Percentiles rank a stretch among this genome's conserved stretches.
Conservation (phyloP, 2,113 vertebrate genomes). For the Rana temporaria region DNA sequence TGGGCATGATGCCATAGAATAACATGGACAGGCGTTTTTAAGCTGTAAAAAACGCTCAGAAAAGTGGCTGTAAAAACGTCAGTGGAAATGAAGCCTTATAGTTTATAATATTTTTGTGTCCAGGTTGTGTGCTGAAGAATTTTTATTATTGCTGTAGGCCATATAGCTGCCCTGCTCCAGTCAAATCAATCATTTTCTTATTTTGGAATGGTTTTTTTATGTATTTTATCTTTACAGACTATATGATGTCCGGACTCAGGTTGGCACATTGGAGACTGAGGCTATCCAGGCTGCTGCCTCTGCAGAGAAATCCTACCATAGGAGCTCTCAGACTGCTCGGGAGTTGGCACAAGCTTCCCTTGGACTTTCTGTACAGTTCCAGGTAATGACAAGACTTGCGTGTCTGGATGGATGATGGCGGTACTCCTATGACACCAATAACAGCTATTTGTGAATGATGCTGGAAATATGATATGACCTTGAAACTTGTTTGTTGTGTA, state of each 20-base stretch:
- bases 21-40: no score
- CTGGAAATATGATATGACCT: background rate
- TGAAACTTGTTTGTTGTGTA: background rate
- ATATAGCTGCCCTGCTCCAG: no score
- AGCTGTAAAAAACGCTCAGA: no score
- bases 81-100: no score
- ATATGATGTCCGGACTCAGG: slow-evolving; percentile 61
- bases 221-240: slow-evolving; percentile 61
- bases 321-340: slow-evolving; percentile 64
- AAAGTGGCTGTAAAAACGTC: no score
- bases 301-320: slow-evolving; percentile 68
- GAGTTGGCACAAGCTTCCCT: background rate
- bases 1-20: no score
- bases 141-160: no score
- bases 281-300: slow-evolving; percentile 47
- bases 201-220: no score
- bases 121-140: no score
- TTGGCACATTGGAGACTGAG: slow-evolving; percentile 64
- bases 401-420: background rate
- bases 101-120: no score
- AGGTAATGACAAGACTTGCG: slow-evolving; percentile 14
- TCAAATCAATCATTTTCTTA: no score
- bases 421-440: background rate
- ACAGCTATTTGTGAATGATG: background rate
- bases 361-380: slow-evolving; percentile 9